Evolutionary conservation across 2,113 vertebrate species (phyloP), one percentile per base, ranked within the genome.

Genomic region (Coracopsis vasa): DNA sequence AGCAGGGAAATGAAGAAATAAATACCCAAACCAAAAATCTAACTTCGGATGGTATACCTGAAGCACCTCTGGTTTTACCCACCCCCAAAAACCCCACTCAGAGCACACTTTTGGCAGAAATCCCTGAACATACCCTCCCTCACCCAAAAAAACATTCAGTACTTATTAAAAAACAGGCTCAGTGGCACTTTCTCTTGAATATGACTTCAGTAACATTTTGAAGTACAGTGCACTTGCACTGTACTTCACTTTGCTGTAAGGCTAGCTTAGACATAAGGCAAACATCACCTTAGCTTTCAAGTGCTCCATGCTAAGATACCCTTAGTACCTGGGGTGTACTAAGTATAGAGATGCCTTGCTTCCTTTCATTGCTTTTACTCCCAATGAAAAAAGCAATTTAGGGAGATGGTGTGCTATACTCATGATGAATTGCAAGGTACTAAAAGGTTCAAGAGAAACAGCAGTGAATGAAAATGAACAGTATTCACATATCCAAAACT

Each of bases 211-310:
- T 73, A 71, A 93, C 51, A 42, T 87, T 51, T 70, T 94, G 62
- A 86, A 96, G 91, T 77, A 41, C 74, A 96, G 86, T 82, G 87
- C 61, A 92, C 65, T n/a, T 62, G 72, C 81, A 80, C 65, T 81
- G 91, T 65, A 85, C 41, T 79, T 92, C 69, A 67, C 88, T 92
- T 53, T 78, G 64, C 82, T 96, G 29, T 96, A 97, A 97, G 96
- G 94, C 95, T 92, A 89, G 67, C 60, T 74, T 84, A 80, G 33
- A 91, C 70, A 31, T 93, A 97, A 97, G 97, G 94, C 96, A 96
- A 92, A 80, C 41, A 67, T 74, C 37, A 94, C 77, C 85, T 94
- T 54, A 81, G 42, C 64, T 92, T 60, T 94, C 60, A 90, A 92
- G 75, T 82, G 86, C 28, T 47, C 92, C 77, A 37, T n/a, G 8